A percentile compares a stretch with the other conserved stretches of the same genome.
phyloP scores from a whole-genome alignment of 2,113 vertebrate genomes.

The Myrmecobius fasciatus region DNA sequence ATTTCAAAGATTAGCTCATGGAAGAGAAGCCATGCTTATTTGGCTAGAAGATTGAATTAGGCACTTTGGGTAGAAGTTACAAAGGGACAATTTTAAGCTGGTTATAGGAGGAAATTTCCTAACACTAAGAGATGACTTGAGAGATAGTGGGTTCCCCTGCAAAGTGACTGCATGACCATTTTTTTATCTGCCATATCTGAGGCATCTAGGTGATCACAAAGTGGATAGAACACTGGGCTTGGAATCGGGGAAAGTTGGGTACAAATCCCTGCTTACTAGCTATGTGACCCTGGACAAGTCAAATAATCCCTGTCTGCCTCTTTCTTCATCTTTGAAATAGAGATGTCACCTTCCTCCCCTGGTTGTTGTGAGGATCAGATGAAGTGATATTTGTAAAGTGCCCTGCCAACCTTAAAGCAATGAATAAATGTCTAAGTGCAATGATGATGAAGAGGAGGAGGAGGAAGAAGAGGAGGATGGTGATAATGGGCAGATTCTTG shows the following conservation, averaged over 20 bases:
- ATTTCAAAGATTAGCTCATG: no score
- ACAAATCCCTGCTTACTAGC: not conserved
- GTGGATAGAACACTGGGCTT: not conserved
- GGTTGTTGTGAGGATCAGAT: not conserved
- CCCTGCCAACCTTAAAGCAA: not conserved
- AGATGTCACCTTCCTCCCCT: not conserved
- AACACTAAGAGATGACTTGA: no score
- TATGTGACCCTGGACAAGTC: not conserved
- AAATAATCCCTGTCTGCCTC: not conserved
- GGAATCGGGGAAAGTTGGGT: not conserved
- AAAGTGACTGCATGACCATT: not conserved
- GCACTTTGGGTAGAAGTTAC: not conserved
- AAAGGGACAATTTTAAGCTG: no score
- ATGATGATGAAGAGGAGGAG: not conserved
- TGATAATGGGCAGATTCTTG: not conserved
- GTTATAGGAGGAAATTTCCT: no score
- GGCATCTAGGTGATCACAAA: not conserved
- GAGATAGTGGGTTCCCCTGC: no score
- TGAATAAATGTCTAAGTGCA: not conserved
- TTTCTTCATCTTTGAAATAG: not conserved
- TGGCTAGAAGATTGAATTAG: not conserved
- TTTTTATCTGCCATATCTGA: not conserved
- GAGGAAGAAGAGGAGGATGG: no score
- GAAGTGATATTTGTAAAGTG: not conserved
- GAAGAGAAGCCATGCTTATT: not conserved